Evolutionary conservation across 1,140 invertebrate species (phyloP).

Genomic region (Drosophila equinoxialis): DNA sequence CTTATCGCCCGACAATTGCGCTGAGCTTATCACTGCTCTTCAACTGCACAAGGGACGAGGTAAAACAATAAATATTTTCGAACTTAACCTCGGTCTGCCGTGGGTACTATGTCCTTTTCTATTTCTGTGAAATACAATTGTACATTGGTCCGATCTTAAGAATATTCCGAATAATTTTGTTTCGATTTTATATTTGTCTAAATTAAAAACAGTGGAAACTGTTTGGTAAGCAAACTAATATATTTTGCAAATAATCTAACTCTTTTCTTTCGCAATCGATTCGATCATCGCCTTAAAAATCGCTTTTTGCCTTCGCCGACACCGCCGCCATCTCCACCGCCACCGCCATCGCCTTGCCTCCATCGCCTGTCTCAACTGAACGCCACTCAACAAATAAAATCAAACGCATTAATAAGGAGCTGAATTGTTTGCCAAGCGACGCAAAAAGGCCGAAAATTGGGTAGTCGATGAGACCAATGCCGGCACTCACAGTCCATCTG

Average conservation of each 20-base stretch:
- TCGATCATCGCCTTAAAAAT: slow-evolving; percentile 16
- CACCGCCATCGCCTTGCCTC: slow-evolving; percentile 5
- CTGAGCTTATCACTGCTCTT: slow-evolving; percentile 89
- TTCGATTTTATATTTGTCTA: not conserved
- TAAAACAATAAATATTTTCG: slow-evolving; percentile 67
- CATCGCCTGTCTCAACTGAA: slow-evolving; percentile 19
- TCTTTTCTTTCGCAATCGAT: slow-evolving; percentile 12
- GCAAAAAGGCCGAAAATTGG: slow-evolving; percentile 94
- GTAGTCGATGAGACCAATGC: slow-evolving; percentile 90
- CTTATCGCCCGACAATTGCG: slow-evolving; percentile 88
- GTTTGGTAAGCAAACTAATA: slow-evolving; percentile 1
- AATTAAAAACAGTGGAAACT: not conserved
- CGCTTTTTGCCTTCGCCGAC: slow-evolving; percentile 29
- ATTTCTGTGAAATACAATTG: no score
- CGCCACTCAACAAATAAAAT: slow-evolving; percentile 25
- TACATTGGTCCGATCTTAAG: no score
- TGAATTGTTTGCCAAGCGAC: slow-evolving; percentile 93
- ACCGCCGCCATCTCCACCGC: slow-evolving; percentile 7
- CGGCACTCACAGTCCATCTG: slow-evolving; percentile 79
- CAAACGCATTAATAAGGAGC: slow-evolving; percentile 85
- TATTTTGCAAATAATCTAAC: slow-evolving; percentile 11
- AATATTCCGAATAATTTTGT: no score
- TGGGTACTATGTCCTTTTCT: not conserved
- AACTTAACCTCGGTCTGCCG: not conserved
- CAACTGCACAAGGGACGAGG: slow-evolving; percentile 91